Conservation (phyloP, 2,797 vertebrate genomes). For the Schizothorax lantsangensis region DNA sequence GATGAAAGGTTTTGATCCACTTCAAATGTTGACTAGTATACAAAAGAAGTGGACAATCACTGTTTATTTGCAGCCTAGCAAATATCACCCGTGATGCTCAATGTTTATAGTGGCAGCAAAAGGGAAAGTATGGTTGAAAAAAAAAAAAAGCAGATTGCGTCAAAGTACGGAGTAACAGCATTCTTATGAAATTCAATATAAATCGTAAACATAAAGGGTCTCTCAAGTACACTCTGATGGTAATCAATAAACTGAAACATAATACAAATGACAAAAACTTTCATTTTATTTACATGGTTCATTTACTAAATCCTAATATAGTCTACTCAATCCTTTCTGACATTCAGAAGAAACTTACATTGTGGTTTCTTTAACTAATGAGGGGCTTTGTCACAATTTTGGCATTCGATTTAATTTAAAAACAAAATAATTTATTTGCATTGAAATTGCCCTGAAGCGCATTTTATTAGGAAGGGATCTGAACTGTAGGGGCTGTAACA, state of each 20-base stretch:
- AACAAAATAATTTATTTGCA: background rate
- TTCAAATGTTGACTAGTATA: no score
- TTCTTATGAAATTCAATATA: background rate
- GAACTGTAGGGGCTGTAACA: slow-evolving; percentile 38
- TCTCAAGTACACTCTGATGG: background rate
- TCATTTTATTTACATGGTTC: background rate
- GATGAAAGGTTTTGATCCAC: no score
- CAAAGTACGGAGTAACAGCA: background rate
- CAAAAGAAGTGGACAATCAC: background rate
- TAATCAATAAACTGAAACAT: background rate
- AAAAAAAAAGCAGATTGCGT: background rate
- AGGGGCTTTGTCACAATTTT: background rate
- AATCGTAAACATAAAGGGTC: background rate
- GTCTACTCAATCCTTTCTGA: background rate
- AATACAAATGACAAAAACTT: background rate
- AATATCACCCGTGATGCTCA: background rate
- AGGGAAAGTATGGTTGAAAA: background rate
- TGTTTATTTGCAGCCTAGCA: background rate
- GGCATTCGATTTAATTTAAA: background rate
- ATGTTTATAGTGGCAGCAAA: no score
- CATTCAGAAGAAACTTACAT: background rate
- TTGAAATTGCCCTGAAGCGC: background rate
- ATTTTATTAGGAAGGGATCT: slow-evolving; percentile 25
- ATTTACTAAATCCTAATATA: background rate
- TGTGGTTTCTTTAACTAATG: background rate